Evolutionary conservation across 2,113 vertebrate species (phyloP), one percentile per base, ranked within the genome.

Genomic region (Cebus imitator): DNA sequence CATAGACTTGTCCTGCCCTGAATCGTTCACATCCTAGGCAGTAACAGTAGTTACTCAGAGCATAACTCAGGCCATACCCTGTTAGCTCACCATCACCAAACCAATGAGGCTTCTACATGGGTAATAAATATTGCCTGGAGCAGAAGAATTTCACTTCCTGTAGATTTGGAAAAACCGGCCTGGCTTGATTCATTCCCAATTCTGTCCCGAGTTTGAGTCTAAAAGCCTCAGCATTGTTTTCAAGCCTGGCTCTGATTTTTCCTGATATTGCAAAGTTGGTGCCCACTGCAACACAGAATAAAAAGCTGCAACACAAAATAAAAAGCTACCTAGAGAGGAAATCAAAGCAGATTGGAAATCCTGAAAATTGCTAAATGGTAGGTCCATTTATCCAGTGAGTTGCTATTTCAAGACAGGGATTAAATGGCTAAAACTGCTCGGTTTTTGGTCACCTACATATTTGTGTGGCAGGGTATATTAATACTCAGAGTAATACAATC

Each of bases 381-480:
- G 10, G 17, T 40, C 30, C 52, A 43, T 37, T 81, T 87, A 45
- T 81, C 45, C 68, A 40, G 20, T 4, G 25, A 94, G 79, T 20
- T 40, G 37, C 37, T 64, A 75, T 95, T 82, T 95, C 66, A 70
- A 48, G 40, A 45, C n/a, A 87, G n/a, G 55, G 13, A 93, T 91
- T 73, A 95, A 91, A 91, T 64, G 43, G 43, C 68, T 91, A 86
- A 76, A 82, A 45, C 23, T 86, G 64, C 20, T 87, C 45, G 18
- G 35, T 18, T 79, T 94, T 87, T 72, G 79, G 83, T 57, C 18
- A 32, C 72, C 48, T 57, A 57, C 13, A 45, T 55, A 80, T 87
- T 66, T 92, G 72, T 90, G 58, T 86, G 70, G 55, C 45, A 86
- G 73, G 43, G 21, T 85, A 80, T 75, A 30, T 78, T 75, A 90